Evolutionary conservation across 2,888 invertebrate species (phyloP).

Genomic region (Sinelater perroti): DNA sequence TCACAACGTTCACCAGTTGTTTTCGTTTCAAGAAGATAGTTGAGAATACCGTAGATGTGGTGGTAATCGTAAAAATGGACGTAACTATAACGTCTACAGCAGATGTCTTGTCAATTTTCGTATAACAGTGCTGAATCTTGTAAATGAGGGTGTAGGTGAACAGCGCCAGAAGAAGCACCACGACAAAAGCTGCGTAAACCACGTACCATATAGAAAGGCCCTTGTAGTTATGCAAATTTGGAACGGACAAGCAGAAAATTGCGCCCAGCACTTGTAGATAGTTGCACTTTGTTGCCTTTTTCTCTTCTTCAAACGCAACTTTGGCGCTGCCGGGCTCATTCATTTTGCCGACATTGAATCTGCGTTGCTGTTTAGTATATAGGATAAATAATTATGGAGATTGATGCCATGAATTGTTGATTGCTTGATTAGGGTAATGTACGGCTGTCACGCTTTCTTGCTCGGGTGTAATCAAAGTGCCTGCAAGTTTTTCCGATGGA

Average conservation of each 20-base stretch:
- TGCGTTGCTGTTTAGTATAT: too few species aligned
- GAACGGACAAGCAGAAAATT: slow-evolving; percentile 25
- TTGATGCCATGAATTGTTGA: too few species aligned
- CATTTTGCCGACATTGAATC: too few species aligned
- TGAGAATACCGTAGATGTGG: neutral
- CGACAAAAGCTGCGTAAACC: slow-evolving; percentile 1
- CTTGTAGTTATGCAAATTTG: slow-evolving; percentile 29
- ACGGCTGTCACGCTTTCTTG: too few species aligned
- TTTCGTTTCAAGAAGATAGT: slow-evolving; percentile 14
- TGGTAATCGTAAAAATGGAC: slow-evolving; percentile 6
- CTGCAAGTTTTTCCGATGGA: too few species aligned
- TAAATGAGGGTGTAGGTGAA: slow-evolving; percentile 9
- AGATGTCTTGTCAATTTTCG: slow-evolving; percentile 16
- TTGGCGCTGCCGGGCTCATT: neutral
- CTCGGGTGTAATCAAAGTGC: too few species aligned
- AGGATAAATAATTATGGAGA: too few species aligned
- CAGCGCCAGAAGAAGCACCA: neutral
- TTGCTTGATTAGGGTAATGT: too few species aligned
- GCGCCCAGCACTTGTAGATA: slow-evolving; percentile 4
- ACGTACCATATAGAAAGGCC: slow-evolving; percentile 31
- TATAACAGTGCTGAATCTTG: slow-evolving; percentile 13
- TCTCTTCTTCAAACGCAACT: slow-evolving; percentile 16
- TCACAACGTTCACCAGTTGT: slow-evolving; percentile 2
- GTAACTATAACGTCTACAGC: slow-evolving; percentile 18
- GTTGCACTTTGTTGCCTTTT: neutral